Percentiles rank a stretch among this genome's conserved stretches.
Conservation (phyloP, 1,140 invertebrate species). For the Archegozetes longisetosus region DNA sequence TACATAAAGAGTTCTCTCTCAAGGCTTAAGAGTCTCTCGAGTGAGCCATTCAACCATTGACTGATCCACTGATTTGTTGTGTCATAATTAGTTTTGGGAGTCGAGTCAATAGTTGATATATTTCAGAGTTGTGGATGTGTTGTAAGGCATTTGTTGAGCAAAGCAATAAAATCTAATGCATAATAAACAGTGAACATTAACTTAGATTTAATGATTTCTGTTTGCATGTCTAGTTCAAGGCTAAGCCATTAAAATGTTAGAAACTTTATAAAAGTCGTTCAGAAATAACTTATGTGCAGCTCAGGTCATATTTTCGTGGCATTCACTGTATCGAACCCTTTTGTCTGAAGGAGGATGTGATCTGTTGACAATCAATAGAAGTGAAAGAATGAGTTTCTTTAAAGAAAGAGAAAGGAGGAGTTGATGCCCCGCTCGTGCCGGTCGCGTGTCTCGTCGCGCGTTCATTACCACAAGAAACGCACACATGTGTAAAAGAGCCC, state of each 20-base stretch:
- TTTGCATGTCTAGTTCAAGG: neutral
- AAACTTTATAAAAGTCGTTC: neutral
- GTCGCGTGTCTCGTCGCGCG: neutral
- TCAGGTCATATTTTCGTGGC: too few relatives aligned
- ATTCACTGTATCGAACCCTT: too few relatives aligned
- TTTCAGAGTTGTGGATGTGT: neutral
- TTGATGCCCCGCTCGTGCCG: neutral
- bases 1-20: neutral
- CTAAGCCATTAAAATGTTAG: neutral
- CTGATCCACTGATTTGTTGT: neutral
- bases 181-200: neutral
- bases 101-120: neutral
- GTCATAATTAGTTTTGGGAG: neutral
- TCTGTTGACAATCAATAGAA: neutral
- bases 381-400: neutral
- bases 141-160: neutral
- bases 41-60: too few relatives aligned
- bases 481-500: neutral
- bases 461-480: neutral
- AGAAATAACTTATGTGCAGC: neutral
- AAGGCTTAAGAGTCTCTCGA: too few relatives aligned
- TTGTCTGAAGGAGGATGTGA: too few relatives aligned
- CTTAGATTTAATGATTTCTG: neutral
- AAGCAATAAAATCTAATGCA: neutral
- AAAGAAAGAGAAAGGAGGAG: neutral